phyloP scores from a whole-genome alignment of 2,797 vertebrate genomes.

The Rhynchonycteris naso region DNA sequence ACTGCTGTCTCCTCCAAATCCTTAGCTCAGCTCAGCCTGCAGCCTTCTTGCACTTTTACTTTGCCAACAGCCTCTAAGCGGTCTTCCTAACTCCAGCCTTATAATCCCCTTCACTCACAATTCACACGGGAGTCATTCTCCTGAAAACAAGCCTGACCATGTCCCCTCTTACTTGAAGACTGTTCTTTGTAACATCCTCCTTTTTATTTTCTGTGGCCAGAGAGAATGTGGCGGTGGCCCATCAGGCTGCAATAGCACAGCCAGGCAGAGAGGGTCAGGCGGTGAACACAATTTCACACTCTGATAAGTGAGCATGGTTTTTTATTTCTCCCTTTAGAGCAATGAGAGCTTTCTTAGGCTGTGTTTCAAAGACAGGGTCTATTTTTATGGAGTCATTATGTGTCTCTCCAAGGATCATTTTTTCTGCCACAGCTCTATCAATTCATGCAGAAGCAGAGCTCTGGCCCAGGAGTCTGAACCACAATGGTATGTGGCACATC shows the following conservation, averaged over 20 bases:
- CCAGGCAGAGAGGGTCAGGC: background rate
- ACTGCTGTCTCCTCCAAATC: background rate
- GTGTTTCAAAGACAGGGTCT: background rate
- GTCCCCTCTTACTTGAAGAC: background rate
- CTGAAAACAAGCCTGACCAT: background rate
- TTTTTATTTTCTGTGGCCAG: background rate
- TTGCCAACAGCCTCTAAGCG: background rate
- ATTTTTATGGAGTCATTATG: background rate
- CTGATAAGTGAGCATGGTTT: background rate
- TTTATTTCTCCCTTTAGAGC: background rate
- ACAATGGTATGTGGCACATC: background rate
- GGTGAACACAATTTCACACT: background rate
- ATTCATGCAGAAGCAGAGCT: background rate
- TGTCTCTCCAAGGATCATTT: background rate
- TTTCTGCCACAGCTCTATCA: background rate
- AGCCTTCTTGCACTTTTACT: background rate
- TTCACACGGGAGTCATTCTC: background rate
- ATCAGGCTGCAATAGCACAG: background rate
- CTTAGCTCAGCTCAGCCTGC: background rate
- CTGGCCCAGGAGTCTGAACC: background rate
- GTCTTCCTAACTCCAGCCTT: background rate
- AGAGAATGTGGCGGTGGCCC: background rate
- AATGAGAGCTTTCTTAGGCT: background rate
- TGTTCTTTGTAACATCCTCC: background rate
- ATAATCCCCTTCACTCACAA: background rate